These are phyloP conservation scores for Coelopa frigida DNA, from an alignment of 1,140 invertebrate species.

Conservation along the genomic window DNA sequence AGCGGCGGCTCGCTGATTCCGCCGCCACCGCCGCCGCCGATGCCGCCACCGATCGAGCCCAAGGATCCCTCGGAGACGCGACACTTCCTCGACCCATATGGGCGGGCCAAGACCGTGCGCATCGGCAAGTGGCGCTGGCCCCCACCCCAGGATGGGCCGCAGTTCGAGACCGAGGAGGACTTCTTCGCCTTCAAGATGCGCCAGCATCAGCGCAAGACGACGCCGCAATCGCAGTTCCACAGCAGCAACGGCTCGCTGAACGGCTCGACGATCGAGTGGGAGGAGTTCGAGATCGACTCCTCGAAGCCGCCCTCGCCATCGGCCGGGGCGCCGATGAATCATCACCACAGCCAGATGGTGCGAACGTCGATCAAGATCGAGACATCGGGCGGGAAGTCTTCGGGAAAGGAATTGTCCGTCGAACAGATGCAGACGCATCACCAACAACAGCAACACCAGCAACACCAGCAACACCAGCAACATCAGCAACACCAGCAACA, in stretches of 20 bases:
- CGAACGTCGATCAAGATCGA: slow-evolving; percentile 29
- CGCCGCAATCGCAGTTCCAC: slow-evolving; percentile 52
- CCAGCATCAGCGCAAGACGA: slow-evolving; percentile 71
- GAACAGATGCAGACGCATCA: too few species aligned
- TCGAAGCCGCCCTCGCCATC: slow-evolving; percentile 29
- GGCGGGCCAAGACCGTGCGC: slow-evolving; percentile 86
- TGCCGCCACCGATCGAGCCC: slow-evolving; percentile 73
- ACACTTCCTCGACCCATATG: slow-evolving; percentile 84
- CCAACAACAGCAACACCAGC: slow-evolving; percentile 6
- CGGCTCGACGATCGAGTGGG: slow-evolving; percentile 60
- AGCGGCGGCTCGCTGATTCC: slow-evolving; percentile 52
- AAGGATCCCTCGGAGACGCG: slow-evolving; percentile 67
- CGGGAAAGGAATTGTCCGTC: slow-evolving; percentile 21
- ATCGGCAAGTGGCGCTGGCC: slow-evolving; percentile 97
- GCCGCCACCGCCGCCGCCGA: slow-evolving; percentile 76
- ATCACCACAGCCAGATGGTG: slow-evolving; percentile 19
- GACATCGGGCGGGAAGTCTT: slow-evolving; percentile 16
- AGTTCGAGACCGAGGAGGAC: slow-evolving; percentile 60
- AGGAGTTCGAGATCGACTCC: slow-evolving; percentile 67
- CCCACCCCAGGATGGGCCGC: slow-evolving; percentile 71
- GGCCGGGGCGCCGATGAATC: slow-evolving; percentile 5
- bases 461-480: background rate
- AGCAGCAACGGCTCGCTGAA: slow-evolving; percentile 20
- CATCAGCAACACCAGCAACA: slow-evolving; percentile 7
- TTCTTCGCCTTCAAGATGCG: slow-evolving; percentile 85